Percentiles rank a stretch among this genome's conserved stretches.
These are phyloP conservation scores for Monomorium pharaonis DNA, from an alignment of 1,140 invertebrate species.

Conservation along the genomic window DNA sequence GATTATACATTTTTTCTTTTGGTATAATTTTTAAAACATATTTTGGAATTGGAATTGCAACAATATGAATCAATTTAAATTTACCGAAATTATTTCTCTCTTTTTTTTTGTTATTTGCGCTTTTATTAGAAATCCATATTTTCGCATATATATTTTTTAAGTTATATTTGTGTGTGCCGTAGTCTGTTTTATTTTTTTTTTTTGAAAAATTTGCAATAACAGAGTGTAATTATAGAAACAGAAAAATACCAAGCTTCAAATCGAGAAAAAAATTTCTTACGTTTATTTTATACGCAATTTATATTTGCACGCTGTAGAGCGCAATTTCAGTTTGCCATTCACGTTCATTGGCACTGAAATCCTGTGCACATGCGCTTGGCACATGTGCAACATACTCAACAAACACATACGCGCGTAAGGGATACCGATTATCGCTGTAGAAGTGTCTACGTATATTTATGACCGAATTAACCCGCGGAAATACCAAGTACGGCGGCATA, in stretches of 20 bases:
- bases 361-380: neutral
- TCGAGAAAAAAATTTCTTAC: neutral
- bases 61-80: neutral
- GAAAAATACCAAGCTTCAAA: neutral
- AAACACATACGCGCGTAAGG: neutral
- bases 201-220: neutral
- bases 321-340: neutral
- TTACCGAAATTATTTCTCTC: neutral
- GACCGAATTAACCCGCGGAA: slow-evolving; percentile 68
- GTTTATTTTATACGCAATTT: neutral
- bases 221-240: neutral
- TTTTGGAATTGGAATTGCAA: neutral
- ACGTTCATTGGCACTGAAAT: slow-evolving; percentile 23
- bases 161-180: neutral
- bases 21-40: neutral
- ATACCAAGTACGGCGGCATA: slow-evolving; percentile 56
- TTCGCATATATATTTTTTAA: neutral
- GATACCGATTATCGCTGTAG: slow-evolving; percentile 61
- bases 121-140: neutral
- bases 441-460: slow-evolving; percentile 66
- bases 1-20: neutral
- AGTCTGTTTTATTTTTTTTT: neutral
- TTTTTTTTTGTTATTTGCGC: neutral
- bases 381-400: neutral
- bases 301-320: neutral